Percentiles rank a stretch among this genome's conserved stretches.
These are phyloP conservation scores for Plodia interpunctella DNA, from an alignment of 1,140 invertebrate genomes.

Conservation along the genomic window DNA sequence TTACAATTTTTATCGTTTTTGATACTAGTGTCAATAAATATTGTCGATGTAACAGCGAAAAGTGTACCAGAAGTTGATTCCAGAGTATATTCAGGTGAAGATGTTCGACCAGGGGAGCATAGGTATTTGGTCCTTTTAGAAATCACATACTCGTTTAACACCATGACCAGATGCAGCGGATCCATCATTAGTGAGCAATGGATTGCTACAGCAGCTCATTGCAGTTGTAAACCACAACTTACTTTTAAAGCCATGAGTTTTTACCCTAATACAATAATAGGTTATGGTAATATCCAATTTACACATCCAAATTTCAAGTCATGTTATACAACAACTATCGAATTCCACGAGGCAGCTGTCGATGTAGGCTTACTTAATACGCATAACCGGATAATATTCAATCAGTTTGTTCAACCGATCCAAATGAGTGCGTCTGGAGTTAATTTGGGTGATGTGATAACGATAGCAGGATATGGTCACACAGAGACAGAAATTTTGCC, in stretches of 20 bases:
- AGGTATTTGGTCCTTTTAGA: background rate
- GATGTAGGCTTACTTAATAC: background rate
- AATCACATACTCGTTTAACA: too few relatives aligned
- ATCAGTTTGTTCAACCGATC: background rate
- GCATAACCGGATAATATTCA: background rate
- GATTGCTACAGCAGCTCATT: background rate
- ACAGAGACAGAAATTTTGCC: background rate
- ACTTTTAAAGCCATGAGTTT: background rate
- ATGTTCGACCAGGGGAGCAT: background rate
- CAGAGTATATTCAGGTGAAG: background rate
- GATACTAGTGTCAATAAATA: background rate
- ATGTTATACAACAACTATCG: background rate
- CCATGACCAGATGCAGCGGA: background rate
- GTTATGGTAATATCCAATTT: background rate
- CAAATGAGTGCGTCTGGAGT: too few relatives aligned
- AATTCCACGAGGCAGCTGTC: background rate
- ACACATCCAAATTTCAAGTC: background rate
- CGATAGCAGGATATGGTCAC: background rate
- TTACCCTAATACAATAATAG: background rate
- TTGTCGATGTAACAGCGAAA: background rate
- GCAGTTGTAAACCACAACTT: background rate
- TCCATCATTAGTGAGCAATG: background rate
- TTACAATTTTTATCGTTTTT: background rate
- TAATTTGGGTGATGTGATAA: background rate
- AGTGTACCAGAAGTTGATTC: background rate